A percentile compares a stretch with the other conserved stretches of the same genome.
These are phyloP conservation scores for Momotus momota DNA, from an alignment of 2,797 vertebrate genomes.

Conservation along the genomic window DNA sequence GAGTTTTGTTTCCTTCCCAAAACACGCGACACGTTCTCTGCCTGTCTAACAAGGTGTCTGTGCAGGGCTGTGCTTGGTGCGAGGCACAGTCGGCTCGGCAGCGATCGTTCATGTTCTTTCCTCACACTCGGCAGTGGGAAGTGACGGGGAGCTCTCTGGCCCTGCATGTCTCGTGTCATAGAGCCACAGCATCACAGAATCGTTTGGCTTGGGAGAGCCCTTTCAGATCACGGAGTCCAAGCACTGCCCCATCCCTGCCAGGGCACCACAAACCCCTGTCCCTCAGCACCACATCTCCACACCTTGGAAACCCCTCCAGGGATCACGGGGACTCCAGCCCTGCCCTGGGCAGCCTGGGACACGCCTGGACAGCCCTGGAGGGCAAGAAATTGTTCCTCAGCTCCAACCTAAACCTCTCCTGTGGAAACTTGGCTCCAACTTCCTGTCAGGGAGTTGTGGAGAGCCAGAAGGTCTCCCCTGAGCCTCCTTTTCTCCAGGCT, in stretches of 20 bases:
- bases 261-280: background rate
- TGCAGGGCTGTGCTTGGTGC: background rate
- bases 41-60: constrained; percentile 8
- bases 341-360: background rate
- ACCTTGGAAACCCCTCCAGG: background rate
- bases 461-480: no score
- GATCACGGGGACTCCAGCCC: background rate
- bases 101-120: background rate
- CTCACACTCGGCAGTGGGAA: fast-evolving
- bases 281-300: background rate
- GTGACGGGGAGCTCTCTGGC: background rate
- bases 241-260: background rate
- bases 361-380: background rate
- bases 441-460: no score
- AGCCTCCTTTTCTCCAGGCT: no score
- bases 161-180: fast-evolving
- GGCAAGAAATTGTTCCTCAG: background rate
- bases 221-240: background rate
- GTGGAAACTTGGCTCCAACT: no score
- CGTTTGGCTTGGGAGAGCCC: background rate
- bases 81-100: background rate
- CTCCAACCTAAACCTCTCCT: no score
- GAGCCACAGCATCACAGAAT: background rate
- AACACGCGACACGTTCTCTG: background rate
- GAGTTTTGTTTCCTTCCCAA: constrained; percentile 20